These are phyloP conservation scores for Gyrodactylus salaris DNA, from an alignment of 1,140 invertebrate species.

Conservation along the genomic window DNA sequence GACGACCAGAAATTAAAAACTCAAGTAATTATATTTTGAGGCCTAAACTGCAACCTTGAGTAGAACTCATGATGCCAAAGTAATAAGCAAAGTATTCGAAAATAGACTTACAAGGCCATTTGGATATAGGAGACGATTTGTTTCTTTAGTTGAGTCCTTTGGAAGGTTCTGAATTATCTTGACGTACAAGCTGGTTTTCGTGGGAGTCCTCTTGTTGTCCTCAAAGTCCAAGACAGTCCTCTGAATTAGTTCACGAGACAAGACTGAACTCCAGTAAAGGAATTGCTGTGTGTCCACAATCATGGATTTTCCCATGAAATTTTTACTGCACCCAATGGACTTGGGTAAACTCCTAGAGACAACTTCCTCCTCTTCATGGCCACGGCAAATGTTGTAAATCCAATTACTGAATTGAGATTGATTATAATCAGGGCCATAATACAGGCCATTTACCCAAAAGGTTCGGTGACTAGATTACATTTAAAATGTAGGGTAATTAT, in stretches of 20 bases:
- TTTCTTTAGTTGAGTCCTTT: background rate
- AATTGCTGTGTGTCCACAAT: background rate
- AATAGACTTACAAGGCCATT: background rate
- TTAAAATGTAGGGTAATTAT: no score
- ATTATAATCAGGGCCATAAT: background rate
- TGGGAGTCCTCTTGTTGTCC: background rate
- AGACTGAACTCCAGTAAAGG: background rate
- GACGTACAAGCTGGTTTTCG: background rate
- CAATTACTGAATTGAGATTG: slow-evolving; percentile 20
- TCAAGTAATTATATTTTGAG: no score
- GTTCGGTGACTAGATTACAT: no score
- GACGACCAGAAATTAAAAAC: no score
- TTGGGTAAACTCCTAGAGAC: slow-evolving; percentile 43
- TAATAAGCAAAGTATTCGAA: no score
- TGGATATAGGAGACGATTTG: background rate
- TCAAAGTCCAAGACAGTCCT: background rate
- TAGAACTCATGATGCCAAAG: no score
- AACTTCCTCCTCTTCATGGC: slow-evolving; percentile 52
- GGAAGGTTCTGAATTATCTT: background rate
- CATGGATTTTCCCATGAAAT: slow-evolving; percentile 37
- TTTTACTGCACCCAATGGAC: slow-evolving; percentile 75
- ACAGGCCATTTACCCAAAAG: no score
- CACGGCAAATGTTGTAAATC: slow-evolving; percentile 49
- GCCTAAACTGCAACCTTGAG: no score
- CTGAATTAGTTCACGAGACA: background rate